These are phyloP conservation scores for Notarius lentiginosus DNA, from an alignment of 2,113 vertebrate species.

Conservation along the genomic window DNA sequence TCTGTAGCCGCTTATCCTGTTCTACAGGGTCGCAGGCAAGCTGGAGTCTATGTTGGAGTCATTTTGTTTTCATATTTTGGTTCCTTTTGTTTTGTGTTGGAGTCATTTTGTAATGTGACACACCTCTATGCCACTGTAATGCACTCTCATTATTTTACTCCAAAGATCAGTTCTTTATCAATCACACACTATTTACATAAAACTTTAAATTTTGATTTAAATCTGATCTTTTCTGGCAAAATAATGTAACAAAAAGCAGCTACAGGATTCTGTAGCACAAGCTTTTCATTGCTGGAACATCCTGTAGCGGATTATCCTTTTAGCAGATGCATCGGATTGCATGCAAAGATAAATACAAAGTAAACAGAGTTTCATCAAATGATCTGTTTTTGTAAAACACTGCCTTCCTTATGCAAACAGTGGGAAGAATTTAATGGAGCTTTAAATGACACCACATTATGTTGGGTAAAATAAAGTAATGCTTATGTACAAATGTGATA, in stretches of 20 bases:
- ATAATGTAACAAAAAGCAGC: not conserved
- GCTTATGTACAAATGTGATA: not conserved
- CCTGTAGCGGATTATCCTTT: too few species aligned
- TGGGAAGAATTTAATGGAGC: not conserved
- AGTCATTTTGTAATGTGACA: not conserved
- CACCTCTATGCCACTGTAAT: not conserved
- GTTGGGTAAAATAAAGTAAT: not conserved
- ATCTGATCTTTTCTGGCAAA: not conserved
- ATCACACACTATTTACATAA: not conserved
- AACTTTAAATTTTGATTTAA: not conserved
- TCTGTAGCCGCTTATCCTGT: too few species aligned
- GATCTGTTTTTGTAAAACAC: not conserved
- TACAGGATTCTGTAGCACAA: not conserved
- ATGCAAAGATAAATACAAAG: not conserved
- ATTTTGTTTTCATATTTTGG: too few species aligned
- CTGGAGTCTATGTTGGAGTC: not conserved
- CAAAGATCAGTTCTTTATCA: not conserved
- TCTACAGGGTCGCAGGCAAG: too few species aligned
- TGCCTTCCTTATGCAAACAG: not conserved
- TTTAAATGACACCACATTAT: not conserved
- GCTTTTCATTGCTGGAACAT: not conserved
- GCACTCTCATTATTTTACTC: not conserved
- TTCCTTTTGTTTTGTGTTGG: not conserved
- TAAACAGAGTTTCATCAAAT: not conserved
- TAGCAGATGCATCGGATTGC: not conserved